Conservation (phyloP, 2,113 vertebrate species). For the Crotalus helleri region DNA sequence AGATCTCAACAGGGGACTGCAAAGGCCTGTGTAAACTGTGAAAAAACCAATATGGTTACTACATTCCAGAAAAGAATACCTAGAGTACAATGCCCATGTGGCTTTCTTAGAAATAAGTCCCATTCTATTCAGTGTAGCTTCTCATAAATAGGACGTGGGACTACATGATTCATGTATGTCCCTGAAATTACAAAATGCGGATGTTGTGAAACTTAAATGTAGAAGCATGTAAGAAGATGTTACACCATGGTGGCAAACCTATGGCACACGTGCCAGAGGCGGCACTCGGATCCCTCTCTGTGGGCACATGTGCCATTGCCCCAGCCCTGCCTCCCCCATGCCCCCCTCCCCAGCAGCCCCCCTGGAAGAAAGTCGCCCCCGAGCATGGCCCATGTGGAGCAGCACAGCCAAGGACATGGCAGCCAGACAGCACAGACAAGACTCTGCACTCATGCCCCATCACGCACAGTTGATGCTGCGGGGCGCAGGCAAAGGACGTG, state of each 20-base stretch:
- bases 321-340: too few species aligned
- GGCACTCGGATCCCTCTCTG: too few species aligned
- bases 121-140: background rate
- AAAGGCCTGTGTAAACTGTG: conserved; percentile 20
- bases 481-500: too few species aligned
- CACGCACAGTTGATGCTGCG: too few species aligned
- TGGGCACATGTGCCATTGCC: too few species aligned
- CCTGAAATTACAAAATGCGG: background rate
- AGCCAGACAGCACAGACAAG: too few species aligned
- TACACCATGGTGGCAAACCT: background rate
- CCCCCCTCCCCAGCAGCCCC: too few species aligned
- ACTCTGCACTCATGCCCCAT: too few species aligned
- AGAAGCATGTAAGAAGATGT: background rate
- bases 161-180: background rate
- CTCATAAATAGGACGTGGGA: background rate
- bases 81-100: background rate
- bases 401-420: too few species aligned
- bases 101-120: background rate
- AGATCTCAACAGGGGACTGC: conserved; percentile 12
- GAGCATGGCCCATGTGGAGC: too few species aligned
- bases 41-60: background rate
- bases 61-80: rapidly evolving
- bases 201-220: background rate
- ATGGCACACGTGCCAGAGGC: too few species aligned
- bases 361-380: too few species aligned